Base-by-base conservation (phyloP, 2,888 invertebrate species). In the Hypercompe scribonia region DNA sequence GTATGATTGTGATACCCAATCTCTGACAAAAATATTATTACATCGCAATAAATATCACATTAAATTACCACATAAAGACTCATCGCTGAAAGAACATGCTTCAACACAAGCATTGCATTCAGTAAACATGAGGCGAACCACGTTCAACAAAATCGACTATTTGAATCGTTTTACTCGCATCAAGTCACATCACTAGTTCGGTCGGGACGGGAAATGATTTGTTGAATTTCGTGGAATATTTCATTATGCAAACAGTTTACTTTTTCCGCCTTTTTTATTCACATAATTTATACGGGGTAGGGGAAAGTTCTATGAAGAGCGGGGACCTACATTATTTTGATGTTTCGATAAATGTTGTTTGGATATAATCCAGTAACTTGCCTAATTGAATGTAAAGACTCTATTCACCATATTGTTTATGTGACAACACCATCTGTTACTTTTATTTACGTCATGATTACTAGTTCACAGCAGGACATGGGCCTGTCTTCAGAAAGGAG, bases 181-280 rank as follows among this genome's bases (percentile, higher is more conserved):
- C 42, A 63, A 39, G 66, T 66, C 77, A 77, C 83, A 74, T 24
- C 83, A 73, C 84, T 81, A 83, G 77, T 79, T 79, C 75, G 76
- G 68, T 79, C 78, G 78, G 42, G 79, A 76, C 74, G 72, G 76
- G 81, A 86, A 86, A 88, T 88, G 88, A 88, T 88, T 88, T 87
- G 88, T 88, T 84, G 85, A 88, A 83, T 85, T 79, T 81, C 72
- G 74, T 78, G 77, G 83, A 81, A 81, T 81, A 84, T 87, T 85
- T 77, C 81, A 84, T 88, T 87, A 85, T 86, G 84, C 86, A 84
- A 85, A 85, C 80, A 82, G 84, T 83, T 80, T 81, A 82, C 61
- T 61, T 61, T 66, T 71, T 54, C 67, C 74, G 58, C 75, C 65
- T 76, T 80, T 80, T 82, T 82, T 81, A 74, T 75, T 79, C 79